These are phyloP conservation scores for Antheraea pernyi DNA, from an alignment of 1,140 invertebrate species.

Conservation along the genomic window DNA sequence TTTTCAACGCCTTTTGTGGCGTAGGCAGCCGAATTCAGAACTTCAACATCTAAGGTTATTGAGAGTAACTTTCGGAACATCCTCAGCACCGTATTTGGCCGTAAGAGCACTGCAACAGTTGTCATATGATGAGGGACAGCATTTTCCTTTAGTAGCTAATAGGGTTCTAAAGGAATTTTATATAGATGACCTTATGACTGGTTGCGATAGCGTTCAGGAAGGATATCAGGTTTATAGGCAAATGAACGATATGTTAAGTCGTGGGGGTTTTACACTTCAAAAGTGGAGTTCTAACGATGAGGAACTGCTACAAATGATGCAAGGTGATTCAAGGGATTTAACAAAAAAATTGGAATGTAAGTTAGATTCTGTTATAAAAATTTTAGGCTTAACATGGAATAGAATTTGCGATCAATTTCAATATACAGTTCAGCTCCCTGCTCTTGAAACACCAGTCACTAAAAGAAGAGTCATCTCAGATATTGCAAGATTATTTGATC, in stretches of 20 bases:
- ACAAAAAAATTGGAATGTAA: constrained; percentile 1
- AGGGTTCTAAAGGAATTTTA: not conserved
- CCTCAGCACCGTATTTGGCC: not conserved
- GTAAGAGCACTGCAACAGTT: constrained; percentile 4
- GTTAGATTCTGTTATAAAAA: constrained; percentile 10
- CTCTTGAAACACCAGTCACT: not conserved
- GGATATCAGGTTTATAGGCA: not conserved
- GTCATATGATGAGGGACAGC: not conserved
- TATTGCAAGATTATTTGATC: constrained; percentile 9
- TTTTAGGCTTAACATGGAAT: constrained; percentile 11
- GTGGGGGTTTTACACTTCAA: not conserved
- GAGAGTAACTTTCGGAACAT: constrained; percentile 3
- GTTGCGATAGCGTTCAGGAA: not conserved
- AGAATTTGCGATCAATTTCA: not conserved
- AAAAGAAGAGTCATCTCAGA: constrained; percentile 12
- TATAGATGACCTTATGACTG: constrained; percentile 10
- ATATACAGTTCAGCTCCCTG: not conserved
- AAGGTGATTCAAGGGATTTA: not conserved
- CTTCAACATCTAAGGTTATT: not conserved
- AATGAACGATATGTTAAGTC: not conserved
- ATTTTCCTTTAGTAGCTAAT: not conserved
- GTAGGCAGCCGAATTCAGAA: not conserved
- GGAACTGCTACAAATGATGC: not conserved
- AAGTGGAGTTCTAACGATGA: constrained; percentile 3
- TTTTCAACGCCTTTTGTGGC: constrained; percentile 3